These are phyloP conservation scores for Xestia sexstrigata DNA, from an alignment of 2,888 invertebrate species.

Conservation along the genomic window DNA sequence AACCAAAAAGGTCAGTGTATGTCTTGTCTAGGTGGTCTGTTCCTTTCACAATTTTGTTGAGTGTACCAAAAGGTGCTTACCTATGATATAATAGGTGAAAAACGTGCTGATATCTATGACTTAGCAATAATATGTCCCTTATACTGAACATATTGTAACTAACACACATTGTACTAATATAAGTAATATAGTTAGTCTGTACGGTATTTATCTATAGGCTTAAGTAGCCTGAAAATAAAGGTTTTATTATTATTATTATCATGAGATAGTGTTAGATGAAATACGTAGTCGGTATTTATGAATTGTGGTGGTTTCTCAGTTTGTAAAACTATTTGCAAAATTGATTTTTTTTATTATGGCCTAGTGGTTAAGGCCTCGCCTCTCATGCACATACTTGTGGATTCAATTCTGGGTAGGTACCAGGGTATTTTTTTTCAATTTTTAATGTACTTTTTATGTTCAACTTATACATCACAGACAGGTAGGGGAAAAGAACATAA, in stretches of 20 bases:
- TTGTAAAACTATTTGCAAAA: too few species aligned
- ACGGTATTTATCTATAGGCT: too few species aligned
- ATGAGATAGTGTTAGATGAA: not conserved
- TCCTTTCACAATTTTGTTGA: not conserved
- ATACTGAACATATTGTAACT: not conserved
- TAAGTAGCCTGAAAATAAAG: too few species aligned
- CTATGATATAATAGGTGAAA: conserved; percentile 27
- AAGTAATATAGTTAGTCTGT: too few species aligned
- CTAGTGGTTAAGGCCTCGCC: not conserved
- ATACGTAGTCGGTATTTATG: not conserved
- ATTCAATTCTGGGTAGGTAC: not conserved
- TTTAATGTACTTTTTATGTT: not conserved
- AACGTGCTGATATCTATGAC: conserved; percentile 31
- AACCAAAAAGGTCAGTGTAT: not conserved
- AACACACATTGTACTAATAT: too few species aligned
- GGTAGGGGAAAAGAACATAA: not conserved
- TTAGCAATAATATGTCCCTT: conserved; percentile 28
- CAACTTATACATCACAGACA: not conserved
- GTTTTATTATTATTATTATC: too few species aligned
- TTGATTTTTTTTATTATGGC: not conserved
- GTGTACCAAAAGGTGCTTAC: conserved; percentile 39
- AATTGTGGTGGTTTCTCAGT: not conserved
- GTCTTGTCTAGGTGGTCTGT: too few species aligned
- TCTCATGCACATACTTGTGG: not conserved
- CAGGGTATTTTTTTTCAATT: not conserved